Percentiles rank a stretch among this genome's conserved stretches.
Conservation (phyloP, 2,113 vertebrate genomes). For the Megalops atlanticus region DNA sequence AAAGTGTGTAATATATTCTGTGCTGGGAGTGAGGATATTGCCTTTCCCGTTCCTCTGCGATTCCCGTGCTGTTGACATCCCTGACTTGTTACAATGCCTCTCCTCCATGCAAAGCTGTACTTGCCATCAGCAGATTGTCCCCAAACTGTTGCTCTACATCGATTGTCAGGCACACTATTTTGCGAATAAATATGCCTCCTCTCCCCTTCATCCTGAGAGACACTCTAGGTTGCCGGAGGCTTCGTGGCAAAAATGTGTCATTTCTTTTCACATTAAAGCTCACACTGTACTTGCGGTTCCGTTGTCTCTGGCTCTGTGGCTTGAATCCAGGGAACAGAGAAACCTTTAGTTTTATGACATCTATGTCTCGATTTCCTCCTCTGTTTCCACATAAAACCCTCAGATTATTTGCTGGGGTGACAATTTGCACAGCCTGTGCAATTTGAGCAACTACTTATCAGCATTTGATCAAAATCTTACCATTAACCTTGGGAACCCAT, state of each 20-base stretch:
- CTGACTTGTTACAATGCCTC: neutral
- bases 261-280: neutral
- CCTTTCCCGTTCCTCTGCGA: neutral
- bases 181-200: neutral
- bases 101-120: neutral
- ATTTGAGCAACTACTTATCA: neutral
- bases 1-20: neutral
- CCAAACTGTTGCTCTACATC: neutral
- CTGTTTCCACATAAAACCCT: neutral
- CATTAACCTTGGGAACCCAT: too few relatives aligned
- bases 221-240: neutral
- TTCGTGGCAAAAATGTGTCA: neutral
- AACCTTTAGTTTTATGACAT: neutral
- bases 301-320: neutral
- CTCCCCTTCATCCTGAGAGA: neutral
- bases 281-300: neutral
- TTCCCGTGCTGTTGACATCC: neutral
- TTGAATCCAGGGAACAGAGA: neutral
- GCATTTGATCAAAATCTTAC: too few relatives aligned
- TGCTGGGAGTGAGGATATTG: neutral
- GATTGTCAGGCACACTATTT: neutral
- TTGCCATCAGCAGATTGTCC: neutral
- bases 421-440: neutral
- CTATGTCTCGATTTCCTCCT: neutral
- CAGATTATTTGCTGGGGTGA: neutral